phyloP scores from a whole-genome alignment of 2,888 invertebrate genomes.

The Crocallis elinguaria region DNA sequence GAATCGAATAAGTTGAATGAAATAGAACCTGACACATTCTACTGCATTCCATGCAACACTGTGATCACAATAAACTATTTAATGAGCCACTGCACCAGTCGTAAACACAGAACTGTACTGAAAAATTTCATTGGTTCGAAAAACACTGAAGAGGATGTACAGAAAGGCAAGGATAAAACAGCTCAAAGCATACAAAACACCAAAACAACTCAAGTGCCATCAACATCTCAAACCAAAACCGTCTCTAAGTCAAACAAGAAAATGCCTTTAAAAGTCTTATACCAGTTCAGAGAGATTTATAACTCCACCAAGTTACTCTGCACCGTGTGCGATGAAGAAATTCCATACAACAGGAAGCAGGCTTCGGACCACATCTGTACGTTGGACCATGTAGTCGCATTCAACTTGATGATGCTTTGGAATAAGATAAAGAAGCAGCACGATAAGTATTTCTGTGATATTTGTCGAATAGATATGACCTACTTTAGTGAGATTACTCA shows the following conservation, averaged over 20 bases:
- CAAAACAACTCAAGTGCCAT: neutral
- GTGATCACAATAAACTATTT: constrained; percentile 22
- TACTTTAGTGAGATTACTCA: constrained; percentile 31
- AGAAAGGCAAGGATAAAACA: neutral
- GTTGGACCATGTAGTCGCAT: constrained; percentile 24
- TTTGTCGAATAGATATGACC: constrained; percentile 25
- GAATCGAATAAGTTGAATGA: constrained; percentile 29
- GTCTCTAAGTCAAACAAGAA: neutral
- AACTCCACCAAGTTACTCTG: constrained; percentile 17
- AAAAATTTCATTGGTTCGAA: neutral
- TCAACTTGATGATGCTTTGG: constrained; percentile 33
- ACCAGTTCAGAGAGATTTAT: constrained; percentile 24
- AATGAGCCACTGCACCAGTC: constrained; percentile 22
- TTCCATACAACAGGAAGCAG: constrained; percentile 2
- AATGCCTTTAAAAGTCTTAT: constrained; percentile 25
- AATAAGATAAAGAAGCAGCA: constrained; percentile 27
- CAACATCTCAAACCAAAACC: neutral
- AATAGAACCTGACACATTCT: constrained; percentile 27
- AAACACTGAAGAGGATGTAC: neutral
- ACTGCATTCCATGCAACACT: constrained; percentile 28
- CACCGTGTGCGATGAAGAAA: constrained; percentile 27
- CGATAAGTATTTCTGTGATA: constrained; percentile 28
- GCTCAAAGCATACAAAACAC: constrained; percentile 5
- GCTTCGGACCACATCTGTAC: constrained; percentile 14
- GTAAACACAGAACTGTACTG: constrained; percentile 17